Evolutionary conservation across 2,797 vertebrate species (phyloP), one percentile per base, ranked within the genome.

Genomic region (Lindbergichthys nudifrons): DNA sequence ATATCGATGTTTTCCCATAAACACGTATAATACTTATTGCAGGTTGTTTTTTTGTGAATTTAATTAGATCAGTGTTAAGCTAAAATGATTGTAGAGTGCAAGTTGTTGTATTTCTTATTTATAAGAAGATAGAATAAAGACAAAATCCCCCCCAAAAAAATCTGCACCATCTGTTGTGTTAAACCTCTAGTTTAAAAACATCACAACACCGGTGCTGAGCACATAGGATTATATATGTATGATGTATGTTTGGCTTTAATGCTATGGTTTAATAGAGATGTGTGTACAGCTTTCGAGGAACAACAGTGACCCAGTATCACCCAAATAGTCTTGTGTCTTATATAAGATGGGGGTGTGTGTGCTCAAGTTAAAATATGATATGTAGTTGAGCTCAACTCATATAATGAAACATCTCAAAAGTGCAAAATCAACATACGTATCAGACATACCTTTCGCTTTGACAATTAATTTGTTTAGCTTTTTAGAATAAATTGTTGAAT

Each of bases 161-260:
- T 7, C 42, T 41, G 59, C 54, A 23, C 65, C 71, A 73, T 76
- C 70, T 82, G 77, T 30, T 46, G 18, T 14, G 19, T 58, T 70
- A 57, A 73, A 73, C 19, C 63, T 64, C 23, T 16, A 41, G 23
- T 63, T 65, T 15, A 43, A 70, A 66, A 80, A 82, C 63, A 83
- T 21, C 26, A 66, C 11, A 6, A 52, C 42, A 59, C 42, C 63
- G 57, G 47, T 48, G 67, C 54, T 51, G 12, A 66, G 41, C 42
- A 73, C 62, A 61, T 14, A 42, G 74, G 70, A 78, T 75, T 74
- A 68, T 57, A 46, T 19, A 15, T 63, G 4, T 71, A 75, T 67
- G 73, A 51, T 59, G 41, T 52, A 4, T 52, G 65, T 52, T 71
- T 8, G 43, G 51, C 0, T 72, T 26, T 69, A 59, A 63, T 67